phyloP scores from a whole-genome alignment of 2,797 vertebrate species.

The Galagoides demidoff region DNA sequence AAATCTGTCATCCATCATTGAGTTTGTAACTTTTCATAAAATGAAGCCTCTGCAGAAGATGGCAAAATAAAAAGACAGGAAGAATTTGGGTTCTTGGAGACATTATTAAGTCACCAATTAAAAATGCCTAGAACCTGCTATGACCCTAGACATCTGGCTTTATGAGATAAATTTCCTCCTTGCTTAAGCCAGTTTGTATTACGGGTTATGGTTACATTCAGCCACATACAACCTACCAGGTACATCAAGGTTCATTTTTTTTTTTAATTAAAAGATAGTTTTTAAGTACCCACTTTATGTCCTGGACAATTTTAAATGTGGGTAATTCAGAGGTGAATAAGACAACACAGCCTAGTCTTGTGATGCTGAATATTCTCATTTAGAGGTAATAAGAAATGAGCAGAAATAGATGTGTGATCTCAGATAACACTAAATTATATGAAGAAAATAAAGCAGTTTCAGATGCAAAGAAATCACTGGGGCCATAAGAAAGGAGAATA shows the following conservation, averaged over 20 bases:
- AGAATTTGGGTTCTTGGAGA: neutral
- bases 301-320: neutral
- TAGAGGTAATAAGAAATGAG: neutral
- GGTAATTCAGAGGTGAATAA: neutral
- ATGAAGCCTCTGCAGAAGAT: neutral
- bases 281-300: neutral
- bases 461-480: neutral
- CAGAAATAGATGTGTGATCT: neutral
- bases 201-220: neutral
- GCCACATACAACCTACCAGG: neutral
- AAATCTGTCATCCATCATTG: neutral
- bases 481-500: neutral
- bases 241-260: neutral
- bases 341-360: neutral
- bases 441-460: neutral
- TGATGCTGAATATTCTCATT: neutral
- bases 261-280: neutral
- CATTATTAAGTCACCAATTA: neutral
- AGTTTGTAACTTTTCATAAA: neutral
- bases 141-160: neutral
- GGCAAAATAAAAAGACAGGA: neutral
- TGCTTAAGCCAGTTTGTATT: neutral
- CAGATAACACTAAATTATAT: neutral
- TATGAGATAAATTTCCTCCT: conserved; percentile 22
- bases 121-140: neutral